Conservation (phyloP, 2,113 vertebrate species). For the Aphelocoma coerulescens region DNA sequence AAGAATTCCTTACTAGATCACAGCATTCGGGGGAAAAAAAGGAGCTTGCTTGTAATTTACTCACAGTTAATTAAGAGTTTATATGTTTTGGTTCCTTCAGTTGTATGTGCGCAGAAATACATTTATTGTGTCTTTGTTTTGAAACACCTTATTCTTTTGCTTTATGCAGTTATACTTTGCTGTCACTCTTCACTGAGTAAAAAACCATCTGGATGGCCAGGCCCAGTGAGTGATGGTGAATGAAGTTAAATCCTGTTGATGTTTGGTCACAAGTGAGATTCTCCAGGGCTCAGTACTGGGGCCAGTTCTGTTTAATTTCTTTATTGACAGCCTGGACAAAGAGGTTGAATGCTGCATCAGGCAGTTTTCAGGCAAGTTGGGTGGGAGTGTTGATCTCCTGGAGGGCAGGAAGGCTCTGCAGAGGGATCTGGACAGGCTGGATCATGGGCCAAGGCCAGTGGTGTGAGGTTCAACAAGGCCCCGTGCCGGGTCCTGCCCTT, state of each 20-base stretch:
- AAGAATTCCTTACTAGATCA: neutral
- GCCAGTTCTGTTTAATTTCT: neutral
- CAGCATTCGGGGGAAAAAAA: neutral
- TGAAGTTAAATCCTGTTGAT: neutral
- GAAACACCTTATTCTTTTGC: neutral
- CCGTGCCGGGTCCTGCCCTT: neutral
- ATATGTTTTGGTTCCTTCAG: neutral
- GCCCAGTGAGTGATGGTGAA: neutral
- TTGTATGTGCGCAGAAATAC: neutral
- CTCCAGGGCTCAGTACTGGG: neutral
- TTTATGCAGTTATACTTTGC: neutral
- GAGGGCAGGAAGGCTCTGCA: neutral
- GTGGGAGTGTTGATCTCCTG: rapidly evolving
- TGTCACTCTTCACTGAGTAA: neutral
- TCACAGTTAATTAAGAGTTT: neutral
- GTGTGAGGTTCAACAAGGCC: neutral
- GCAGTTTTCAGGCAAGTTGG: neutral
- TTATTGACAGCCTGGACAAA: neutral
- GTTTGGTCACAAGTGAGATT: rapidly evolving
- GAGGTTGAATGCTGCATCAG: too few species aligned
- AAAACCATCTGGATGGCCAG: neutral
- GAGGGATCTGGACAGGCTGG: neutral
- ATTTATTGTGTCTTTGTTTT: neutral
- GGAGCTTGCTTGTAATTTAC: neutral
- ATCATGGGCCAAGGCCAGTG: neutral